phyloP scores from a whole-genome alignment of 2,888 invertebrate species.

The Steinernema scapterisci region DNA sequence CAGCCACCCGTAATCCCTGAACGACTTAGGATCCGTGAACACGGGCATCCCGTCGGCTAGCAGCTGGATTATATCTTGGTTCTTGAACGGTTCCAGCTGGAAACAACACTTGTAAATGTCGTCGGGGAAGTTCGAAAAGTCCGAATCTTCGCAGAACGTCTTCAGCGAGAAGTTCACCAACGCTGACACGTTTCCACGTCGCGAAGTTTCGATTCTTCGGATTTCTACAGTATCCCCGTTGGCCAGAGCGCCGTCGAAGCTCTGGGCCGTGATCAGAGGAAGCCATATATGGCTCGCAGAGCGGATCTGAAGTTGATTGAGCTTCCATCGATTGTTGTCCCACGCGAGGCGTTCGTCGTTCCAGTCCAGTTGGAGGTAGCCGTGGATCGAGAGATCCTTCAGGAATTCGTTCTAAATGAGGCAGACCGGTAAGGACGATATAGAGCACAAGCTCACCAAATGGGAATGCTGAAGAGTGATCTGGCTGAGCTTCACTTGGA shows the following conservation, averaged over 20 bases:
- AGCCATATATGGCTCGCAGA: slow-evolving; percentile 65
- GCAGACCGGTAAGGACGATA: background rate
- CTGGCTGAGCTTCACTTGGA: slow-evolving; percentile 59
- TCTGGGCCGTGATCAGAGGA: slow-evolving; percentile 55
- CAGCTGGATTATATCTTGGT: slow-evolving; percentile 63
- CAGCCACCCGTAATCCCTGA: slow-evolving; percentile 66
- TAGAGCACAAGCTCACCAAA: slow-evolving; percentile 50
- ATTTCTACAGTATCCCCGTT: slow-evolving; percentile 66
- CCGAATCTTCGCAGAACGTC: slow-evolving; percentile 66
- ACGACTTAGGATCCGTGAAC: slow-evolving; percentile 67
- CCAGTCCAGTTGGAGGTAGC: slow-evolving; percentile 55
- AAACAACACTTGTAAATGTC: slow-evolving; percentile 66
- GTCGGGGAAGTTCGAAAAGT: slow-evolving; percentile 65
- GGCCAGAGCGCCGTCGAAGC: slow-evolving; percentile 62
- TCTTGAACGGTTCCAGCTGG: slow-evolving; percentile 54
- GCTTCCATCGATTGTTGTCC: slow-evolving; percentile 58
- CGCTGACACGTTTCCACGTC: slow-evolving; percentile 63
- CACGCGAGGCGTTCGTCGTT: slow-evolving; percentile 50
- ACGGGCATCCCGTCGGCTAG: slow-evolving; percentile 61
- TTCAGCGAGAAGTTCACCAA: slow-evolving; percentile 63
- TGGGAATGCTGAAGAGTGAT: slow-evolving; percentile 66
- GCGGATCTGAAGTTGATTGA: slow-evolving; percentile 61
- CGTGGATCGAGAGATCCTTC: slow-evolving; percentile 60
- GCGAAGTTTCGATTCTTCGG: slow-evolving; percentile 56
- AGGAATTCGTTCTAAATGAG: slow-evolving; percentile 63